Percentiles rank a stretch among this genome's conserved stretches.
phyloP scores from a whole-genome alignment of 2,888 invertebrate species.

The Encarsia formosa region DNA sequence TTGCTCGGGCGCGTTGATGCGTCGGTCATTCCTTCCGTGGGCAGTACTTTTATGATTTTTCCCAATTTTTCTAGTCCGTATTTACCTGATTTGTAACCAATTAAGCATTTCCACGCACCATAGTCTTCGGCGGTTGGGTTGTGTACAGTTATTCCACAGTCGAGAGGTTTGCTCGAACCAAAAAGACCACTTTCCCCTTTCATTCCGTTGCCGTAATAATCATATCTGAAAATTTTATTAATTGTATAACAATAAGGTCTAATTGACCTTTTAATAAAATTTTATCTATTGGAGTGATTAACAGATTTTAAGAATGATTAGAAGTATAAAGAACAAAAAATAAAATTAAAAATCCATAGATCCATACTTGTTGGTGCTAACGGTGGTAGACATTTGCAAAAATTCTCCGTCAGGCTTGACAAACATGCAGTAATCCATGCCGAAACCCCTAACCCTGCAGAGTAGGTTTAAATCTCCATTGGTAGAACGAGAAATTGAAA shows the following conservation, averaged over 20 bases:
- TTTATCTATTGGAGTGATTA: not conserved
- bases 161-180: slow-evolving; percentile 8
- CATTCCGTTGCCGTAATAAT: slow-evolving; percentile 37
- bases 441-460: slow-evolving; percentile 26
- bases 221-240: slow-evolving; percentile 32
- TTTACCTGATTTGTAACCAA: no score
- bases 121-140: slow-evolving; percentile 35
- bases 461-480: slow-evolving; percentile 31
- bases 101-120: slow-evolving; percentile 42
- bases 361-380: slow-evolving; percentile 37
- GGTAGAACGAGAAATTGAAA: slow-evolving; percentile 19
- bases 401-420: slow-evolving; percentile 35
- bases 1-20: no score
- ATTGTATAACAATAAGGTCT: no score
- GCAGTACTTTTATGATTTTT: slow-evolving; percentile 13
- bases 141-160: slow-evolving; percentile 40
- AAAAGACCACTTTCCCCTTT: not conserved
- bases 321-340: not conserved
- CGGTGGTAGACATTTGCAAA: slow-evolving; percentile 32
- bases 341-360: not conserved
- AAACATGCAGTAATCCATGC: slow-evolving; percentile 33
- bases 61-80: slow-evolving; percentile 3
- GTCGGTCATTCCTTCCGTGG: not conserved
- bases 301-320: slow-evolving; percentile 4
- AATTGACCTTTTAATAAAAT: no score